A percentile compares a stretch with the other conserved stretches of the same genome.
These are phyloP conservation scores for Picathartes gymnocephalus DNA, from an alignment of 2,113 vertebrate genomes.

Conservation along the genomic window DNA sequence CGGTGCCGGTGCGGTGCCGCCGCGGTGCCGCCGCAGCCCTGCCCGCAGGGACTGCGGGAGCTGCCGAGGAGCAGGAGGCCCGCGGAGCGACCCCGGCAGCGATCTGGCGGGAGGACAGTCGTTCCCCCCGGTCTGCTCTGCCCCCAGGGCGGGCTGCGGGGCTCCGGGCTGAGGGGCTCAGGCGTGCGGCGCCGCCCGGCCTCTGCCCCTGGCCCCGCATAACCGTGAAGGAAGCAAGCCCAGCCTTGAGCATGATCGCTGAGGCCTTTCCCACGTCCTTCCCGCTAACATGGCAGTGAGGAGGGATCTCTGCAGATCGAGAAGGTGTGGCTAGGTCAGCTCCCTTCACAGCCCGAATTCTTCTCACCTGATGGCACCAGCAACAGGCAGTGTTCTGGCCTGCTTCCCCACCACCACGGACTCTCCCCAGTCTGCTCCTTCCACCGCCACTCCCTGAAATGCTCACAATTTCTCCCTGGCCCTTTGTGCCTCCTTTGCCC, in stretches of 20 bases:
- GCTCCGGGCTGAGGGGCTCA: not conserved
- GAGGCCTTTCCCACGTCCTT: not conserved
- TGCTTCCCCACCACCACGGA: accelerated
- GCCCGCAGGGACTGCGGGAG: not conserved
- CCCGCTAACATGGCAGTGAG: not conserved
- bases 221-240: not conserved
- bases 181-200: not conserved
- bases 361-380: not conserved
- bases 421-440: not conserved
- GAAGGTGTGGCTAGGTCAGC: not conserved
- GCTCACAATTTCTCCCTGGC: not conserved
- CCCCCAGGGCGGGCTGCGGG: not conserved
- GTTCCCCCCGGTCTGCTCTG: not conserved
- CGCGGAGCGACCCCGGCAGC: not conserved
- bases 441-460: not conserved
- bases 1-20: not conserved
- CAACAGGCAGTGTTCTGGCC: not conserved
- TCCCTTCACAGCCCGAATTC: not conserved
- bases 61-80: not conserved
- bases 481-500: not conserved
- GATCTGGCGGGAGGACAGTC: no score
- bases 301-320: not conserved
- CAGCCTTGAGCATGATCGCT: not conserved
- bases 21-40: not conserved
- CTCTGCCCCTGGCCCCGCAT: not conserved